phyloP scores from a whole-genome alignment of 2,113 vertebrate species.

The Sardina pilchardus region DNA sequence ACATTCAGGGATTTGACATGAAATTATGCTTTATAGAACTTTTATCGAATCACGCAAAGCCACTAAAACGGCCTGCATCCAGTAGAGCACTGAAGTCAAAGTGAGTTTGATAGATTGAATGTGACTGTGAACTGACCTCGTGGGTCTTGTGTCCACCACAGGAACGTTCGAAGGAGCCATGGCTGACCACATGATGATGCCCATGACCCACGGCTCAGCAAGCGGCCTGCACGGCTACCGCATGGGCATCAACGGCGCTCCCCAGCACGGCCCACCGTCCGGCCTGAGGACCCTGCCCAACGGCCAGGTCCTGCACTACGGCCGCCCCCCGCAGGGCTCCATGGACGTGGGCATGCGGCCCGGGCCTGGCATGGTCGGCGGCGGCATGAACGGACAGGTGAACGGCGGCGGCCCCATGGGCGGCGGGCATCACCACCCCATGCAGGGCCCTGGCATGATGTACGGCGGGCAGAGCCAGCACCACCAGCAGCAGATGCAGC shows the following conservation, averaged over 20 bases:
- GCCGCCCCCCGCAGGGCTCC: constrained; percentile 67
- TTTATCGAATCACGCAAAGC: background rate
- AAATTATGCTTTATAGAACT: background rate
- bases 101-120: background rate
- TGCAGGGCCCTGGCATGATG: constrained; percentile 68
- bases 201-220: constrained; percentile 76
- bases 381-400: constrained; percentile 68
- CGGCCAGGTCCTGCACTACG: constrained; percentile 80
- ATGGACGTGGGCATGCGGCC: constrained; percentile 80
- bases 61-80: background rate
- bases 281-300: constrained; percentile 69
- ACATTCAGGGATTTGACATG: background rate
- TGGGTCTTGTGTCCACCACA: background rate
- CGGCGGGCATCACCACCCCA: constrained; percentile 67
- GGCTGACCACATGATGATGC: constrained; percentile 93
- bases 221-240: constrained; percentile 75
- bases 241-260: constrained; percentile 77
- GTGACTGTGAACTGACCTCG: background rate
- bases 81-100: background rate
- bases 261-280: constrained; percentile 75
- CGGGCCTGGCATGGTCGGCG: constrained; percentile 65
- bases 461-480: constrained; percentile 54
- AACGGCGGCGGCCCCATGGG: constrained; percentile 57
- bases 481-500: constrained; percentile 51
- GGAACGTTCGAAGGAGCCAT: constrained; percentile 60